Evolutionary conservation across 30 jellyfish, hydroid and myxozoan species (phyloP), one percentile per base, ranked within the genome.

Genomic region (Aurelia sp.): DNA sequence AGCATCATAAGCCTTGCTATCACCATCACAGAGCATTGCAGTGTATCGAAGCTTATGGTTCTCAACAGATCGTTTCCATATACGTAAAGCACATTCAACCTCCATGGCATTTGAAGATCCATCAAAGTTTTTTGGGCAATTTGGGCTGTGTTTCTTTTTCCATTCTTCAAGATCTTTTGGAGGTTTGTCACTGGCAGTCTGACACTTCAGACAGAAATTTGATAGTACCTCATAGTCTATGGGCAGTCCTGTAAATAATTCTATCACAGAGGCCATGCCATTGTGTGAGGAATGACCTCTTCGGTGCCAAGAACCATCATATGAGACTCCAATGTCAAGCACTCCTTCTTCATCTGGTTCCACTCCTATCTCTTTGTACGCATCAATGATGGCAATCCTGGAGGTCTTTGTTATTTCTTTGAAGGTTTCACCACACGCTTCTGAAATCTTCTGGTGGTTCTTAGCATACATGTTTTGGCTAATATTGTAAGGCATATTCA

Each of bases 251-350:
- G 89, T 85, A 7, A 85, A 41, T 50, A 74, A 38, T 18, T 74
- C 90, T 12, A 74, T 86, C n/a, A 86, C 96, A 20, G 76, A 62
- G 27, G 78, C 90, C 65, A 74, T 5, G 13, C 96, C 96, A 76
- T 63, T 61, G 40, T 86, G 89, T 16, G 90, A 86, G 65, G 72
- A 48, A 63, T 69, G 72, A 9, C 94, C 94, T 50, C 94, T 62
- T 73, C 64, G 65, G 33, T 82, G 92, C 92, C 87, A 68, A 30
- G 92, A 18, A 17, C 86, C 92, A 82, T 82, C 86, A 82, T 6
- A 82, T 7, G 92, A 82, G 22, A 82, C 92, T 11, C 74, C 73
- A 1, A 82, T 70, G 67, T 82, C 76, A 2, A 41, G 52, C 52
- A 41, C 52, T 11, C 52, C 52, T 41, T 41, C 52, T 41, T 41